Evolutionary conservation across 2,797 vertebrate species (phyloP).

Genomic region (Chromis chromis): DNA sequence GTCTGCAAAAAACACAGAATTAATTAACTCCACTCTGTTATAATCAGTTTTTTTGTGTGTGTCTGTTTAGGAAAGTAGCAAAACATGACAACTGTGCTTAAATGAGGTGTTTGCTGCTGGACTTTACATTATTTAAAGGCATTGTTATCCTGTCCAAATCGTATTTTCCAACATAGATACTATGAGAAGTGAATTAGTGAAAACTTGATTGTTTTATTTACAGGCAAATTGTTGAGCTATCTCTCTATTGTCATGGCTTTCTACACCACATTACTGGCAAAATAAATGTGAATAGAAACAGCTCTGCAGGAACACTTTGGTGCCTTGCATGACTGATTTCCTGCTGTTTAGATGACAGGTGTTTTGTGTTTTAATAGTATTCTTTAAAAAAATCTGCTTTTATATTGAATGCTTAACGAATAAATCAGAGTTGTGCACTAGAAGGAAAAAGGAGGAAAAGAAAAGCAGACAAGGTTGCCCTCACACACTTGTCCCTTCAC

Average conservation of each 20-base stretch:
- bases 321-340: background rate
- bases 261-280: background rate
- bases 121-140: conserved; percentile 3
- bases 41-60: background rate
- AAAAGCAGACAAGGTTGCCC: background rate
- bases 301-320: background rate
- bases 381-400: background rate
- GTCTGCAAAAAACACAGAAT: conserved; percentile 11
- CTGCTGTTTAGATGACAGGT: conserved; percentile 2
- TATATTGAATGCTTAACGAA: background rate
- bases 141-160: background rate
- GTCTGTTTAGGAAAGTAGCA: background rate
- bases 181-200: background rate
- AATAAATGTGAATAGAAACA: background rate
- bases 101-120: background rate
- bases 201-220: background rate
- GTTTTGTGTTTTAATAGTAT: background rate
- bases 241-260: background rate
- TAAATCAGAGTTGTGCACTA: background rate
- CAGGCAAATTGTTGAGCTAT: background rate
- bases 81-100: background rate
- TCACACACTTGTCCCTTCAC: conserved; percentile 7
- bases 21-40: background rate
- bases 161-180: background rate
- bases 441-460: background rate